Evolutionary conservation across 2,888 invertebrate species (phyloP).

Genomic region (Lasioglossum figueresi): DNA sequence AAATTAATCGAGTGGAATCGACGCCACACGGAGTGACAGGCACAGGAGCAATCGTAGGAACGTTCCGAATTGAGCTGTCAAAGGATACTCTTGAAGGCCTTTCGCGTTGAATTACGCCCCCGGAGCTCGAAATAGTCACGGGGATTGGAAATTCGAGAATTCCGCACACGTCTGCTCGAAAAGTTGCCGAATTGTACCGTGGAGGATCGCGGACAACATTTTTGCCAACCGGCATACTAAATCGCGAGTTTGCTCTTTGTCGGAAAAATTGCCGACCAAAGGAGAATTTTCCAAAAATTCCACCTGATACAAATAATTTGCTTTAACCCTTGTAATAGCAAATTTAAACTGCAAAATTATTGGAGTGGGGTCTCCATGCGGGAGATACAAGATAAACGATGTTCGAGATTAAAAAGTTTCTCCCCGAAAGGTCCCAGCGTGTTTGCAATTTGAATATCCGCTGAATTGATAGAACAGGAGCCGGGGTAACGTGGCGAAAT

Average conservation of each 20-base stretch:
- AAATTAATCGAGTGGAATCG: neutral
- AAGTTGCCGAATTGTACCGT: neutral
- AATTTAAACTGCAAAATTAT: neutral
- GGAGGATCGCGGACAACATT: neutral
- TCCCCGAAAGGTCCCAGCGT: neutral
- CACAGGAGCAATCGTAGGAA: neutral
- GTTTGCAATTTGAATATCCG: slow-evolving; percentile 2
- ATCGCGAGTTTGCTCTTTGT: neutral
- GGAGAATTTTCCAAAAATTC: neutral
- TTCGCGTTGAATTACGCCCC: neutral
- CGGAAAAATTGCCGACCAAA: neutral
- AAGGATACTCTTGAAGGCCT: neutral
- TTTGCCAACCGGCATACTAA: neutral
- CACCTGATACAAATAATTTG: neutral
- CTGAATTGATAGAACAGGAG: neutral
- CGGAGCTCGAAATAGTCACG: neutral
- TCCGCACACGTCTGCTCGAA: neutral
- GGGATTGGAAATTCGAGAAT: slow-evolving; percentile 4
- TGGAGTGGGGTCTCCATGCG: neutral
- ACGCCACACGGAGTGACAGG: neutral
- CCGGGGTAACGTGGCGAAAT: neutral
- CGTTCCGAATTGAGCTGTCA: neutral
- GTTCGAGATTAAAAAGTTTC: neutral
- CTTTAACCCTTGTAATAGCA: too few species aligned
- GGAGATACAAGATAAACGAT: neutral